Base-by-base conservation (phyloP, 2,888 invertebrate genomes). In the Mesodorylaimus sp. region DNA sequence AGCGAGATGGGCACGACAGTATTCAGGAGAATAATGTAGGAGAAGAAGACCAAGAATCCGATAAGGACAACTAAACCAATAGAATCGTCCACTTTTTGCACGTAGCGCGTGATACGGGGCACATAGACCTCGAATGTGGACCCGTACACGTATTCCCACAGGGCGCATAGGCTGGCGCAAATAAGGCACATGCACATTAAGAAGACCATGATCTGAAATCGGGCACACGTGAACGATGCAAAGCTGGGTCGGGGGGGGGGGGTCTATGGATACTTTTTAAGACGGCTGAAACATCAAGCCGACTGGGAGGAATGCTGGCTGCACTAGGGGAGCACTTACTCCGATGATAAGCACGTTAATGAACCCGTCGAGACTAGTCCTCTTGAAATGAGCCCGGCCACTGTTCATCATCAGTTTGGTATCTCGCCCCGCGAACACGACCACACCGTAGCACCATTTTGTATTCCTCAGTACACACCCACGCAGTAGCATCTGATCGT, bases 331-430 rank as follows among this genome's bases (percentile, higher is more conserved):
- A 74, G 74, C 19, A 51, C 80, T 78, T 70, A 88, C 89, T 73
- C 95, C 93, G 75, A 99, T 83, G 69, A 97, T 95, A 69, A 97
- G 81, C 74, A 89, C 82, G 77, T 97, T 97, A 71, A 99, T 80
- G 70, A 97, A 79, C 72, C 91, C 80, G 77, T 99, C 97, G 70
- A 97, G 89, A 71, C 87, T 88, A 63, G 97, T 97, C 73, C 95
- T 80, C 73, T 99, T 99, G 74, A 97, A 95, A 73, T 86, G 88
- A 59, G 91, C 87, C 74, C 93, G 91, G 62, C 97, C 97, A 65
- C 89, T 88, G 76, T 97, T 97, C 77, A 93, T 91, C 97, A 97
- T 99, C 53, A 99, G 77, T 72, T 99, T 97, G 60, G 95, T 93
- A 74, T 99, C 97, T 72, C 84, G 83, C 63, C 97, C 97, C 60